phyloP scores from a whole-genome alignment of 2,888 invertebrate genomes.

The Acleris laterana region DNA sequence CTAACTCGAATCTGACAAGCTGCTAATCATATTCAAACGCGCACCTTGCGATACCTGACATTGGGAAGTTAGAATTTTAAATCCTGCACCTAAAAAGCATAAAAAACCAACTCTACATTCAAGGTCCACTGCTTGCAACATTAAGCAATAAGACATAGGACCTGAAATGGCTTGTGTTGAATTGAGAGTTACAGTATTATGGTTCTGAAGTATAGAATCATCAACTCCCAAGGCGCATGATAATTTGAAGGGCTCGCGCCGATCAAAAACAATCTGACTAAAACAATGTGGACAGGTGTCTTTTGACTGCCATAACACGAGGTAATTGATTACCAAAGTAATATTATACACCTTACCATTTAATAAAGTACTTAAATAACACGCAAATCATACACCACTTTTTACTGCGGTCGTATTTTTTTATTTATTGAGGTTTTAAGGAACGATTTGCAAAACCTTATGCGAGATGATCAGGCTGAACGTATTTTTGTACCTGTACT shows the following conservation, averaged over 20 bases:
- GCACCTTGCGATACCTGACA: slow-evolving; percentile 78
- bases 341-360: not conserved
- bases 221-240: slow-evolving; percentile 60
- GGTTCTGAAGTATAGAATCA: not conserved
- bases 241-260: slow-evolving; percentile 62
- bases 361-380: not conserved
- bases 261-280: slow-evolving; percentile 68
- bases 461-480: too few species aligned
- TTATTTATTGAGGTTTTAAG: too few species aligned
- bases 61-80: slow-evolving; percentile 73
- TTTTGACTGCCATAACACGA: slow-evolving; percentile 12
- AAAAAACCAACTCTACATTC: too few species aligned
- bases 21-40: slow-evolving; percentile 82
- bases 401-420: too few species aligned
- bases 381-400: too few species aligned
- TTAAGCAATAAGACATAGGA: too few species aligned
- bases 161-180: too few species aligned
- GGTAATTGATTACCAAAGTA: slow-evolving; percentile 29
- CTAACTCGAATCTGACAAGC: slow-evolving; percentile 82
- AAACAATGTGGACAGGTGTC: slow-evolving; percentile 60
- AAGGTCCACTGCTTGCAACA: too few species aligned
- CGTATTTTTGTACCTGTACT: too few species aligned
- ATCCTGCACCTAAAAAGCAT: slow-evolving; percentile 47
- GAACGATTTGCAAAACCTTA: too few species aligned
- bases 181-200: too few species aligned